Evolutionary conservation across 2,888 invertebrate species (phyloP), one percentile per base, ranked within the genome.

Genomic region (Camptogramma bilineatum): DNA sequence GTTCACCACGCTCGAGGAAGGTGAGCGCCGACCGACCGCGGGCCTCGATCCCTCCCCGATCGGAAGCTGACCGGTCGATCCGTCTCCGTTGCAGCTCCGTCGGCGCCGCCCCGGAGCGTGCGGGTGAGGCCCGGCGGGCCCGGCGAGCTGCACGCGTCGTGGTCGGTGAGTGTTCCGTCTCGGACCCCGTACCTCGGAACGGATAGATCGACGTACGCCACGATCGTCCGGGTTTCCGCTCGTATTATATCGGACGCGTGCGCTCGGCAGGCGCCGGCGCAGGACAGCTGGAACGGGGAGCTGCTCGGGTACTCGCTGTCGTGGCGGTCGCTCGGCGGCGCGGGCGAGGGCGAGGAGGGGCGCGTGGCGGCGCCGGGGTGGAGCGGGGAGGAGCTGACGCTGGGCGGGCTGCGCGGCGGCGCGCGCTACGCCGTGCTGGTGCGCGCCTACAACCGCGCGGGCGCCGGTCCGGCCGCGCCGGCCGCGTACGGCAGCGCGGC

Each of bases 391-490:
- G 95, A 95, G 83, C 89, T 94, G 61, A 88, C 93, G 64, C 84
- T 97, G 70, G 91, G 93, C 16, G 95, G 95, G 19, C 91, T 97
- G 66, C 94, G 95, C 71, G 95, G 96, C 76, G 96, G 95, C 81
- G 95, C 97, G 0, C 95, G 96, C 71, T 97, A 98, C 88, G 95
- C 96, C 66, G 94, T 98, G 28, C 93, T 95, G 16, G 95, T 97
- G 58, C 95, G 96, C 74, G 97, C 97, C 3, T 96, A 96, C 84
- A 98, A 97, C 86, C 95, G 95, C 69, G 96, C 97, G 54, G 97
- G 97, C 13, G 94, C 96, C 46, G 97, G 98, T 0, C 97, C 98
- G 0, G 94, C 95, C 69, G 96, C 97, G 53, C 93, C 95, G 0
- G 94, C 95, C 28, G 93, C 96, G 10, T 94, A 95, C 74, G 96